Conservation (phyloP, 1,140 invertebrate species). For the Heterodera carotae region DNA sequence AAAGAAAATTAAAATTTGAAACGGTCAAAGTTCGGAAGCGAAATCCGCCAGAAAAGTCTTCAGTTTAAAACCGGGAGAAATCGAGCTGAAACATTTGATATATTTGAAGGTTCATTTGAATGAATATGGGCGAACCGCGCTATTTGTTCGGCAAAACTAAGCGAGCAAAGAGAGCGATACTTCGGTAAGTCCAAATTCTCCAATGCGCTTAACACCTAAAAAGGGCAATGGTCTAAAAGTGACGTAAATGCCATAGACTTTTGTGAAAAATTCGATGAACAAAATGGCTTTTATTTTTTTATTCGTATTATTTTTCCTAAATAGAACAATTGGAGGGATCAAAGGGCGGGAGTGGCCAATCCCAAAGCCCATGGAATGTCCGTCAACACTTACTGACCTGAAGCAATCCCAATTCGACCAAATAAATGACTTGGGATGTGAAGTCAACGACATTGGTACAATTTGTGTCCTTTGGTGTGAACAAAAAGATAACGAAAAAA, state of each 20-base stretch:
- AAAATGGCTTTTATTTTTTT: too few relatives aligned
- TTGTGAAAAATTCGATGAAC: not conserved
- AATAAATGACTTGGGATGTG: slow-evolving; percentile 15
- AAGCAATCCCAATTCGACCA: slow-evolving; percentile 11
- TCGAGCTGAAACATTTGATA: not conserved
- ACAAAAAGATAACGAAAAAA: not conserved
- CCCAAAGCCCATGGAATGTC: not conserved
- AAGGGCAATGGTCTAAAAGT: slow-evolving; percentile 5
- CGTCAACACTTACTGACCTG: not conserved
- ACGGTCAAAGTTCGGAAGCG: not conserved
- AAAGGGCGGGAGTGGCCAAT: too few relatives aligned
- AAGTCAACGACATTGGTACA: not conserved
- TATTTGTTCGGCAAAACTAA: slow-evolving; percentile 31
- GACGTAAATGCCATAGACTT: not conserved
- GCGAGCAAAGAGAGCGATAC: slow-evolving; percentile 30
- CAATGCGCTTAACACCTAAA: slow-evolving; percentile 19
- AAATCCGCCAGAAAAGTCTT: slow-evolving; percentile 23
- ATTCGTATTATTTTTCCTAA: not conserved
- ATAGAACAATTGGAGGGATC: too few relatives aligned
- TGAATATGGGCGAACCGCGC: slow-evolving; percentile 3
- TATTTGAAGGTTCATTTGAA: not conserved
- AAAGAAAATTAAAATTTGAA: slow-evolving; percentile 15
- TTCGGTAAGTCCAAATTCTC: slow-evolving; percentile 38
- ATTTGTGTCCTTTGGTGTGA: not conserved
- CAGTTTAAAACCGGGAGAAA: slow-evolving; percentile 13